phyloP scores from a whole-genome alignment of 2,113 vertebrate genomes.

The Odobenus rosmarus region DNA sequence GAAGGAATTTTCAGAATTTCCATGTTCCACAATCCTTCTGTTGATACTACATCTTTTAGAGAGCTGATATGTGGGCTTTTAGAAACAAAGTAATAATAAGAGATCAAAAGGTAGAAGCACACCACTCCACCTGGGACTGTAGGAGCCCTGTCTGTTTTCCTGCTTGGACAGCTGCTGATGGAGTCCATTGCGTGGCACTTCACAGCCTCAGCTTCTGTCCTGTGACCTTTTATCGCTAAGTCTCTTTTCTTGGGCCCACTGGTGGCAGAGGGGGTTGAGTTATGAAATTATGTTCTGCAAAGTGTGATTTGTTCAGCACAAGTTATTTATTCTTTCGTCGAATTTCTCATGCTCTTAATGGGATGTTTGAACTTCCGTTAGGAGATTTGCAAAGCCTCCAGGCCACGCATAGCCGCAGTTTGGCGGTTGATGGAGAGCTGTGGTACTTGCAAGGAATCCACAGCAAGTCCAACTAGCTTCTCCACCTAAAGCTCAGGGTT shows the following conservation, averaged over 20 bases:
- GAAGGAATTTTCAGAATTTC: neutral
- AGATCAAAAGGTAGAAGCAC: neutral
- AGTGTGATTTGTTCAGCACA: slow-evolving; percentile 54
- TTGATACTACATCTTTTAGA: neutral
- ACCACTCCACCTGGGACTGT: neutral
- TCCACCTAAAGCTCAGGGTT: slow-evolving; percentile 9
- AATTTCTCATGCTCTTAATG: slow-evolving; percentile 53
- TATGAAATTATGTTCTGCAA: neutral
- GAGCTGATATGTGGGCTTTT: neutral
- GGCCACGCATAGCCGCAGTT: fast-evolving
- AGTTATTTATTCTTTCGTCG: slow-evolving; percentile 61
- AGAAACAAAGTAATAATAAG: neutral
- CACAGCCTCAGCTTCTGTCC: neutral
- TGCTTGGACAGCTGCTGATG: neutral
- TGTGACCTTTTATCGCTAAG: neutral
- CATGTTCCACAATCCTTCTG: neutral
- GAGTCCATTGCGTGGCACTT: neutral
- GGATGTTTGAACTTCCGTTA: slow-evolving; percentile 71
- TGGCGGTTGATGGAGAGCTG: neutral
- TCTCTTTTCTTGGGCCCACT: neutral
- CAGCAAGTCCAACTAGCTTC: slow-evolving; percentile 10
- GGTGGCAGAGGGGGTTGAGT: slow-evolving; percentile 46
- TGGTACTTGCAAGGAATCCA: slow-evolving; percentile 53
- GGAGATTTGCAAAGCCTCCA: neutral
- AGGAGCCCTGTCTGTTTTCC: neutral